Evolutionary conservation across 64 coral and sea anemone species (phyloP), one percentile per base, ranked within the genome.

Genomic region (Hydrozoanthus tunicans): DNA sequence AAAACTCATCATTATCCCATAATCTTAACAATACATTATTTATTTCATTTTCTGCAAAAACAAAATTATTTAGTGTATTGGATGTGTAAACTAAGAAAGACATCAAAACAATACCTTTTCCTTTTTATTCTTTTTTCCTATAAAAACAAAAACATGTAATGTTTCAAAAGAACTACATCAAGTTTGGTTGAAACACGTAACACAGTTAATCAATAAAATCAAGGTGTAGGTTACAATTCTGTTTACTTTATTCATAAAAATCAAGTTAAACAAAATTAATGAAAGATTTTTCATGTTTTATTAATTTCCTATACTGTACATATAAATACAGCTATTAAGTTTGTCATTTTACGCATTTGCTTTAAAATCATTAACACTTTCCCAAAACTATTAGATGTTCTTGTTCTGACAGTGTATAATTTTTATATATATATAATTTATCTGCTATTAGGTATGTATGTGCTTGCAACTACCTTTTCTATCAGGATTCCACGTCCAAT

Each of bases 401-500:
- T 43, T 43, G 32, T 43, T 43, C 32, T 43, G 32, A 43, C 32
- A 43, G 32, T 43, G 20, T 20, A 20, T 20, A 20, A 43, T 43
- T 43, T 20, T 20, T 20, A 20, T 43, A 43, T 43, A 43, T 43
- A 1, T 43, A 43, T 43, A 43, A 43, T 43, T 43, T 43, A 43
- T 0, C 0, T 43, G 32, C 32, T 2, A 43, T 43, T 43, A 43
- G 32, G 32, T 43, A 43, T 43, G 32, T 43, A 1, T 43, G 32
- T 43, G 32, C 32, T 43, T 43, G 32, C 32, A 43, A 43, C 32
- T 43, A 88, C 84, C 84, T 88, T 88, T 88, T 70, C 84, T 88
- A 8, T 88, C 84, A n/a, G 84, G 84, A 15, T 88, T 88, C 84
- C 84, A 88, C 59, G 84, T 88, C 84, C 84, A 88, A 56, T 88